A percentile compares a stretch with the other conserved stretches of the same genome.
Conservation (phyloP, 1,140 invertebrate species). For the Polypedilum vanderplanki region DNA sequence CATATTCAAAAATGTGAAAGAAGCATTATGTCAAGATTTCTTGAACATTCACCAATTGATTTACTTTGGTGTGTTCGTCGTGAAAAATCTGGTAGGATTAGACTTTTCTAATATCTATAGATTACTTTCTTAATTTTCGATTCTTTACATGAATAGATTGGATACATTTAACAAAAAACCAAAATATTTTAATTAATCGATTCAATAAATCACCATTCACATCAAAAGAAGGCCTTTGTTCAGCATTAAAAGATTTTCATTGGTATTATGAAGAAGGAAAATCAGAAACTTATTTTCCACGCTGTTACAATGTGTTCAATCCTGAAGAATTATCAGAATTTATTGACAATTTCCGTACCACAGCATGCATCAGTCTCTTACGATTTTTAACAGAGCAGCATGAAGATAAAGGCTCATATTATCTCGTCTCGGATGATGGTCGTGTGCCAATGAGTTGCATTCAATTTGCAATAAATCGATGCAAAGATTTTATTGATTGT, state of each 20-base stretch:
- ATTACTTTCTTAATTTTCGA: not conserved
- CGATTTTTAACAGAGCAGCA: slow-evolving; percentile 62
- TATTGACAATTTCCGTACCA: slow-evolving; percentile 81
- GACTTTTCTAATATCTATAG: not conserved
- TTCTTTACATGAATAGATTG: slow-evolving; percentile 33
- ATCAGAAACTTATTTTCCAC: slow-evolving; percentile 72
- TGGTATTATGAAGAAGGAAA: slow-evolving; percentile 81
- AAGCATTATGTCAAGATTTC: slow-evolving; percentile 56
- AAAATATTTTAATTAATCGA: slow-evolving; percentile 42
- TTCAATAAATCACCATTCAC: slow-evolving; percentile 79
- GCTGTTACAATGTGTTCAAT: slow-evolving; percentile 79
- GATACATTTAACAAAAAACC: slow-evolving; percentile 43
- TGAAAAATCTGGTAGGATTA: slow-evolving; percentile 55
- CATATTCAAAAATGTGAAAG: slow-evolving; percentile 47
- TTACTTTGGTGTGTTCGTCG: slow-evolving; percentile 83
- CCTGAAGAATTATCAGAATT: slow-evolving; percentile 83
- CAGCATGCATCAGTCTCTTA: slow-evolving; percentile 74
- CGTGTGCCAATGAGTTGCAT: slow-evolving; percentile 64
- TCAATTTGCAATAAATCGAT: slow-evolving; percentile 70
- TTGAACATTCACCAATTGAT: slow-evolving; percentile 65
- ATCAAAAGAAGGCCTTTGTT: slow-evolving; percentile 82
- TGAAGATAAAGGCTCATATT: slow-evolving; percentile 50
- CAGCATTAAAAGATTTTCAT: slow-evolving; percentile 75
- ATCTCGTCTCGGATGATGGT: slow-evolving; percentile 51
- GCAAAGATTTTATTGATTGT: slow-evolving; percentile 66